Conservation (phyloP, 2,113 vertebrate species). For the Suricata suricatta region DNA sequence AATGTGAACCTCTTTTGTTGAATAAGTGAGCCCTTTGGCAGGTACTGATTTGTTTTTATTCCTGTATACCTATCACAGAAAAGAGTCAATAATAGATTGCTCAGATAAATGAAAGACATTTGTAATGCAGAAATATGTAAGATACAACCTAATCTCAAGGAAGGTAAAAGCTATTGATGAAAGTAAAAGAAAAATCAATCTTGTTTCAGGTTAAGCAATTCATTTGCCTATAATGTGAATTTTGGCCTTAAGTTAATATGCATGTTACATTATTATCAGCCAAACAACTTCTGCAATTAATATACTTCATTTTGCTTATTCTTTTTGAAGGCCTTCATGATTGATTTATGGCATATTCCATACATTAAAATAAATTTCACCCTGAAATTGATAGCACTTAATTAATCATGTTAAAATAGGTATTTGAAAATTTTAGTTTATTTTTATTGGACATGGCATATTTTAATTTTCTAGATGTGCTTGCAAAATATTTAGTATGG, state of each 20-base stretch:
- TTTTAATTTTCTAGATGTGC: neutral
- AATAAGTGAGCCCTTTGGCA: neutral
- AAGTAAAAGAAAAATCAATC: neutral
- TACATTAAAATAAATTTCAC: neutral
- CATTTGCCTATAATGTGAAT: neutral
- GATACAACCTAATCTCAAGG: neutral
- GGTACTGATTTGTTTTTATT: neutral
- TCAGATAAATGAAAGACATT: neutral
- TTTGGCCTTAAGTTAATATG: neutral
- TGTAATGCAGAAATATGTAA: neutral
- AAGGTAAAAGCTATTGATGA: neutral
- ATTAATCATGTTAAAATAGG: neutral
- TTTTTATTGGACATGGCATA: neutral
- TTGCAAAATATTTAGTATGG: neutral
- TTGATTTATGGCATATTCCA: neutral
- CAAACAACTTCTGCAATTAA: neutral
- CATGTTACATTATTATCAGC: neutral
- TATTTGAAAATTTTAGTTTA: constrained; percentile 20
- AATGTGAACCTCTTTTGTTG: neutral
- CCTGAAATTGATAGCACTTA: constrained; percentile 3
- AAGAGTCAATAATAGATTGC: neutral
- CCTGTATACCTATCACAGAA: neutral
- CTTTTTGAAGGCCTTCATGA: neutral
- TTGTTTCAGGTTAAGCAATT: neutral
- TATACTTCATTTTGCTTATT: neutral